These are phyloP conservation scores for Drosophila melanosoma DNA, from an alignment of 2,888 invertebrate genomes.

Conservation along the genomic window DNA sequence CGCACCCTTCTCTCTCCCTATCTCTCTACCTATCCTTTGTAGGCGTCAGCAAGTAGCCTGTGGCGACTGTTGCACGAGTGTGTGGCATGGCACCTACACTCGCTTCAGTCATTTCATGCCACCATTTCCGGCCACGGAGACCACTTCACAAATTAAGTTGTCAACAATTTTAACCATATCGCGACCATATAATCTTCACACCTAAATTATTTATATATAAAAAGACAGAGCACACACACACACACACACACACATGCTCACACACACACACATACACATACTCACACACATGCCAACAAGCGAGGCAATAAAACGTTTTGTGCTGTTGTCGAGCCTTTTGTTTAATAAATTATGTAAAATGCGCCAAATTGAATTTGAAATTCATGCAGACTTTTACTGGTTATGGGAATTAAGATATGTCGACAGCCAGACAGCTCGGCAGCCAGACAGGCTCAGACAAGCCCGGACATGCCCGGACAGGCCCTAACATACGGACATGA, in stretches of 20 bases:
- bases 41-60: conserved; percentile 30
- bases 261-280: conserved; percentile 25
- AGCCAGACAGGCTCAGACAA: conserved; percentile 33
- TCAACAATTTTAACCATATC: conserved; percentile 79
- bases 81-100: conserved; percentile 42
- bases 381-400: conserved; percentile 77
- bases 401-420: conserved; percentile 81
- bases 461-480: conserved; percentile 15
- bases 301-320: conserved; percentile 75
- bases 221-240: conserved; percentile 46
- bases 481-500: conserved; percentile 30
- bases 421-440: conserved; percentile 40
- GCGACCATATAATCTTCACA: conserved; percentile 78
- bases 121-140: conserved; percentile 61
- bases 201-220: conserved; percentile 77
- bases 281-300: conserved; percentile 15
- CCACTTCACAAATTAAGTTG: conserved; percentile 80
- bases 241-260: conserved; percentile 23
- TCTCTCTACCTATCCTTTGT: conserved; percentile 1
- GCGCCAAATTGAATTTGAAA: conserved; percentile 81
- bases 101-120: conserved; percentile 46
- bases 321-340: conserved; percentile 68
- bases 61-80: conserved; percentile 12
- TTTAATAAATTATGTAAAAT: conserved; percentile 82
- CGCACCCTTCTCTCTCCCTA: not conserved